These are phyloP conservation scores for Cydia splendana DNA, from an alignment of 1,140 invertebrate genomes.

Conservation along the genomic window DNA sequence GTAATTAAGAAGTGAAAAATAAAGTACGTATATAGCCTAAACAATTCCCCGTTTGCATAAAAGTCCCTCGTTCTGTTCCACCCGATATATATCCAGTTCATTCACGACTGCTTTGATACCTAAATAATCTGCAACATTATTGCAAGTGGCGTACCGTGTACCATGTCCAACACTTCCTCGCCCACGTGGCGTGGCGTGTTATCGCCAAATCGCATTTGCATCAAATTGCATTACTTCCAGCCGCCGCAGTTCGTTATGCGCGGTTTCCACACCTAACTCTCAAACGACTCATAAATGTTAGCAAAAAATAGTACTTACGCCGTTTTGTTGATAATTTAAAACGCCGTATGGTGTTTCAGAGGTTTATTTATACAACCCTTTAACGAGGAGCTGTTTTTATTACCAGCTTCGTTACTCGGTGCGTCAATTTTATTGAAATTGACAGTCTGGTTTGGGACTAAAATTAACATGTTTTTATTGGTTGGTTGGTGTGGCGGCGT, in stretches of 20 bases:
- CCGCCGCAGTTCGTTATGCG: background rate
- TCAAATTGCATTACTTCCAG: conserved; percentile 17
- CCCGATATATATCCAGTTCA: too few species aligned
- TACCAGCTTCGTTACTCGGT: background rate
- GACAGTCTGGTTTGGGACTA: background rate
- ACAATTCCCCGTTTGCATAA: too few species aligned
- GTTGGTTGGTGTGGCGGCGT: background rate
- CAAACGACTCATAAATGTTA: background rate
- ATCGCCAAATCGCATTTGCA: conserved; percentile 14
- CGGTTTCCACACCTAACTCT: background rate
- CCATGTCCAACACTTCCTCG: background rate
- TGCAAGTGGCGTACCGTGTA: background rate
- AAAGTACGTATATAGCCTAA: too few species aligned
- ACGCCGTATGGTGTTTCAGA: background rate
- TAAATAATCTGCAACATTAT: too few species aligned
- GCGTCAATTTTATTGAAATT: background rate
- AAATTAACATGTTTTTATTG: conserved; percentile 4
- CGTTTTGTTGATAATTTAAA: background rate
- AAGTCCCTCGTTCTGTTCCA: too few species aligned
- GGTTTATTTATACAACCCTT: background rate
- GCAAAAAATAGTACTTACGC: background rate
- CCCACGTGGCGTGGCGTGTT: background rate
- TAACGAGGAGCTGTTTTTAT: conserved; percentile 6
- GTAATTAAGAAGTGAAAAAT: too few species aligned
- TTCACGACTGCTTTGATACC: too few species aligned